These are phyloP conservation scores for Heliocidaris erythrogramma DNA, from an alignment of 35 echinoderm and acorn worm genomes.

Conservation along the genomic window DNA sequence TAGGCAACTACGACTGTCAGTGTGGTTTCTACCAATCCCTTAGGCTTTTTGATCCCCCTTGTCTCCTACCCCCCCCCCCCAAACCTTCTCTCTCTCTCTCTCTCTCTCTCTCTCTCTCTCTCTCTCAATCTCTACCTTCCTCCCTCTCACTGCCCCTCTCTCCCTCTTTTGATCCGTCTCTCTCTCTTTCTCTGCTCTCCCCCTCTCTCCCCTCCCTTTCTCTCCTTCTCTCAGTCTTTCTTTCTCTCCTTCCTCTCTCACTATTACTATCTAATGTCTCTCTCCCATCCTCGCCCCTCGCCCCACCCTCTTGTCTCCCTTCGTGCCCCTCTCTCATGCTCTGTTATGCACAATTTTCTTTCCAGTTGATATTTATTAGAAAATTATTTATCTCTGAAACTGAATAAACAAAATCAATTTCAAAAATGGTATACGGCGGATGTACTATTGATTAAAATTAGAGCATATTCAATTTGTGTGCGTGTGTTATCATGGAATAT, in stretches of 20 bases:
- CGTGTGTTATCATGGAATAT: too few relatives aligned
- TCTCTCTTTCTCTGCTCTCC: neutral
- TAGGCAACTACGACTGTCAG: slow-evolving; percentile 6
- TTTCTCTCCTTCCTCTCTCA: neutral
- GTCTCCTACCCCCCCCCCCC: neutral
- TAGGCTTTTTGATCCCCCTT: neutral
- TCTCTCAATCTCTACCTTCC: neutral
- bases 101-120: neutral
- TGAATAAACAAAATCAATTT: too few relatives aligned
- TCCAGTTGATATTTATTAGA: too few relatives aligned
- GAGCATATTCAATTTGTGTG: too few relatives aligned
- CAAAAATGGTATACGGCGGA: too few relatives aligned
- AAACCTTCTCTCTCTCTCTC: too few relatives aligned
- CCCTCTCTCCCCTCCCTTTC: neutral
- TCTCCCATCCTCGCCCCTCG: too few relatives aligned
- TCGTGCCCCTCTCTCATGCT: too few relatives aligned
- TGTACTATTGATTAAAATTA: too few relatives aligned
- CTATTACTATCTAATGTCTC: neutral
- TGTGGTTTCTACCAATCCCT: slow-evolving; percentile 48
- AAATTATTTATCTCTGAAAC: too few relatives aligned
- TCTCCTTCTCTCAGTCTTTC: neutral
- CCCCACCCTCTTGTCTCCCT: too few relatives aligned
- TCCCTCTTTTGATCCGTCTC: neutral
- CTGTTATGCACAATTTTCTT: too few relatives aligned
- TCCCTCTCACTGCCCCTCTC: neutral